Base-by-base conservation (phyloP, 2,113 vertebrate species). In the Platanista minor region DNA sequence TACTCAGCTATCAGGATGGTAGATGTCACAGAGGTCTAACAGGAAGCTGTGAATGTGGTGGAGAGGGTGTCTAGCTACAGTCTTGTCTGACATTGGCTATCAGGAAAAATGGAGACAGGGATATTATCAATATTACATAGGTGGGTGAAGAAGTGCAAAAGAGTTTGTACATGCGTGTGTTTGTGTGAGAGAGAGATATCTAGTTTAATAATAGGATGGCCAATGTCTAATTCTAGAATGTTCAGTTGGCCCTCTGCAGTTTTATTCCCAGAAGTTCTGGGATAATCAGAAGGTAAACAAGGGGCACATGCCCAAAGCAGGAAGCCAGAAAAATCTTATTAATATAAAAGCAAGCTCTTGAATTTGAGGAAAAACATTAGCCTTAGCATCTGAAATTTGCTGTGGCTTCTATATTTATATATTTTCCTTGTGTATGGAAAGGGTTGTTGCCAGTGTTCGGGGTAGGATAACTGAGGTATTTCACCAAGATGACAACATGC, bases 51-150 rank as follows among this genome's bases (percentile, higher is more conserved):
- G 5, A 77, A 8, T 49, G 5, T 9, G 33, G 2, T n/a, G 29
- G 3, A 17, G 2, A 62, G 6, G 0, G 1, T 66, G 5, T 59
- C 4, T 17, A 10, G 7, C 25, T 46, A 49, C 6, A 78, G 21
- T 20, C 2, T 0, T 43, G 21, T 78, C 31, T 83, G 13, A 41
- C 3, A 29, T 21, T 46, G 20, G 25, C 2, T 27, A 82, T 21
- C 1, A n/a, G 71, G 49, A 87, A 29, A 2, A 87, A 62, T 33
- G 1, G 7, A 94, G 5, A 4, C 1, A 59, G 66, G 4, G 20
- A 27, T 5, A 59, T 39, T 66, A 36, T 46, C 6, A 8, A 21
- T 5, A 64, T 43, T 78, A 69, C 18, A 6, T 18, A 54, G 6
- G 2, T 80, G 39, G 81, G 43, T 81, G 6, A 52, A 31, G 81